Evolutionary conservation across 2,797 vertebrate species (phyloP), one percentile per base, ranked within the genome.

Genomic region (Falco biarmicus): DNA sequence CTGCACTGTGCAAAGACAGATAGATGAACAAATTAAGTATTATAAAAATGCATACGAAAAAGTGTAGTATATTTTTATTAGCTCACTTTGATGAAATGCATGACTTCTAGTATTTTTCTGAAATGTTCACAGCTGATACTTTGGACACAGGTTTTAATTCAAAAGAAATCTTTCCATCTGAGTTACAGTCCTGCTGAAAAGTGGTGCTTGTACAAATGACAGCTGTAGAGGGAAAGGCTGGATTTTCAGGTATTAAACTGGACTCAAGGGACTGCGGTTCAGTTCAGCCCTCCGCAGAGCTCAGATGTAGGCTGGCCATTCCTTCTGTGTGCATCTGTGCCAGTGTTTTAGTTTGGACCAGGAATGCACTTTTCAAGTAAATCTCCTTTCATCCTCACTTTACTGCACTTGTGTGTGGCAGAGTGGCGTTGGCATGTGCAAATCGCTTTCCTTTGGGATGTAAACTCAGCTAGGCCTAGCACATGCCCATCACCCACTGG

Each of bases 401-500:
- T 11, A 5, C 45, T 16, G 51, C 25, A 4, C 15, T 43, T 29
- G 14, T 3, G 53, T n/a, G 31, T 19, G 4, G 1, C 2, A 19
- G 53, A 47, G 39, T 9, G 32, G 17, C 26, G 84, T 45, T 50
- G 50, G 25, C 13, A 17, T 2, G 32, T 34, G 43, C 32, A 37
- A 31, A 47, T 20, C 1, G 4, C 13, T 59, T 73, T 65, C 43
- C 29, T 65, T 51, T 45, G 32, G 51, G 34, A 25, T 20, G 32
- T 32, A 25, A 41, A 17, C 51, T 53, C 29, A 5, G 28, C 32
- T 51, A n/a, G 24, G 31, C 18, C n/a, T 45, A 31, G 28, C 13
- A 2, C 31, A 0, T 25, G n/a, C 6, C 45, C 51, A 15, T 29
- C 14, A 11, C 15, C 13, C 15, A 6, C 37, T 0, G 4, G 11